Base-by-base conservation (phyloP, 2,113 vertebrate genomes). In the Lasiurus borealis region DNA sequence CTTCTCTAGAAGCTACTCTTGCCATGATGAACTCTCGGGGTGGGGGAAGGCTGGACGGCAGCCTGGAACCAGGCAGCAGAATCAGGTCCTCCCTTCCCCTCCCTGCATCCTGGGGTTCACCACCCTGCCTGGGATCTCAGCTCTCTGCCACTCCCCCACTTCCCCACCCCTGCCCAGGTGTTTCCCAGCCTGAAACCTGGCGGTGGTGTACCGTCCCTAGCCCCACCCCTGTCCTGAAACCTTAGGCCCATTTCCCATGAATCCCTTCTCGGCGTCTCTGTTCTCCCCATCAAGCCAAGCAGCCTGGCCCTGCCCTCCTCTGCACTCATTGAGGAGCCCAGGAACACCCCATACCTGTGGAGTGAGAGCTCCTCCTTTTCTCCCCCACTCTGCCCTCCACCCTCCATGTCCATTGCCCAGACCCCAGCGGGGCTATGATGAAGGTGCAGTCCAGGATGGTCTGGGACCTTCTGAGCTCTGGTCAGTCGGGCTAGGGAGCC, bases 391-490 rank as follows among this genome's bases (percentile, higher is more conserved):
- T 0, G 0, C 9, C n/a, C 19, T 14, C 14, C 36, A 4, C 44
- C 52, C 59, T 23, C 78, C 36, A 1, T 6, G 4, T 31, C 87
- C 44, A 19, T 80, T 48, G 11, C 48, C 21, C 69, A 27, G 54
- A 52, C 66, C 59, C 50, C 9, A 2, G 52, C 0, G 0, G 75
- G 69, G 46, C 78, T 62, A 48, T 80, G 90, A 95, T 59, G 88
- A 96, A 90, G 19, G 57, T 77, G 81, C 34, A 73, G 19, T 83
- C 80, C 68, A 19, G 54, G 82, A 36, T 48, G 59, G 25, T 85
- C 90, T 71, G 72, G 72, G 71, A 82, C 48, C 46, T 75, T 93
- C 95, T 75, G 96, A 93, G 92, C 82, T 81, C 82, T 81, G 4
- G 46, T 36, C 52, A 7, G 31, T 59, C 40, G 0, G 46, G 50